Base-by-base conservation (phyloP, 2,888 invertebrate genomes). In the Noctua janthina region DNA sequence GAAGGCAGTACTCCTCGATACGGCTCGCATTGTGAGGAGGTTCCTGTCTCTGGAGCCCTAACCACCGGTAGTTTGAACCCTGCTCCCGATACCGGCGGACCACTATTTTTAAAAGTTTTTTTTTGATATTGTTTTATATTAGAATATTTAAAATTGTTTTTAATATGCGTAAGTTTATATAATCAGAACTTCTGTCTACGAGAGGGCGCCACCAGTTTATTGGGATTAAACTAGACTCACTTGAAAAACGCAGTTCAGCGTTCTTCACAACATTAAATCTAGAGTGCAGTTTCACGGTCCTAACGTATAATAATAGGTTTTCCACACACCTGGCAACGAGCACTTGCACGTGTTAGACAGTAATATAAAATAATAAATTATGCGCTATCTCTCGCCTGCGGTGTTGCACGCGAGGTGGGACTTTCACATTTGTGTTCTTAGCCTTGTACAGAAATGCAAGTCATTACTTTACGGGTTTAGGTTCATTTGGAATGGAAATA, bases 301-400 rank as follows among this genome's bases (percentile, higher is more conserved):
- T 68, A 68, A 29, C 46, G n/a, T 29, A 29, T 15, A 54, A 46
- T 17, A 49, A 74, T 66, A 29, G 39, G 0, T 51, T 66, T 35
- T 23, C 23, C 43, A 35, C 43, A 83, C 13, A 83, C 69, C 49
- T 49, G 29, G 49, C 29, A 39, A 46, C 46, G 39, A 29, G 51
- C 35, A 62, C 23, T 29, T 62, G 13, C 66, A 70, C 43, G 39
- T 54, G 59, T 49, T 3, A 49, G 39, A 73, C 29, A 68, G 73
- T 69, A 54, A 74, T 51, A 76, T 76, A 79, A 67, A 79, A 66
- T 83, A 87, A 87, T 85, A 87, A 83, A 85, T 76, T 79, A 84
- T n/a, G 15, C 70, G 46, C 23, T 85, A 87, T 87, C 85, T 79
- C 51, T 1, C 87, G 20, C 74, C 51, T 68, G 74, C 67, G 64